Evolutionary conservation across 1,140 invertebrate genomes (phyloP), one percentile per base, ranked within the genome.

Genomic region (Pentalonia nigronervosa): DNA sequence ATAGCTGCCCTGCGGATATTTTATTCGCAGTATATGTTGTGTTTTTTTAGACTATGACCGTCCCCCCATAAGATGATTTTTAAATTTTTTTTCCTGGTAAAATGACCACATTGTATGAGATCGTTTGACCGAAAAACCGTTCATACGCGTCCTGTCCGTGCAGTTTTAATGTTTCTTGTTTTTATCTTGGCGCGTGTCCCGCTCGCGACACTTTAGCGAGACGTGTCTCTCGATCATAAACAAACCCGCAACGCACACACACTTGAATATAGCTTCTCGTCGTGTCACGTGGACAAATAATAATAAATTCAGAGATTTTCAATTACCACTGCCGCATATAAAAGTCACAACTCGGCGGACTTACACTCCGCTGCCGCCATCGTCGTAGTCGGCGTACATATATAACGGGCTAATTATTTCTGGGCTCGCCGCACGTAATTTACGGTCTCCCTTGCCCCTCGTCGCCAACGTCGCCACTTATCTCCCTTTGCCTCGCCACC

Each of bases 381-480:
- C 30, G 87, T 50, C n/a, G 50, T 50, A 88, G 48, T 34, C 86
- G 45, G 30, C 20, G 67, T 11, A 21, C 67, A 50, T 92, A 83
- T 92, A 83, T n/a, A 92, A 91, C 90, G n/a, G 60, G 67, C 90
- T 91, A 91, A 81, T 91, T 91, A 91, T 91, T 92, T 83, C n/a
- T 92, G 91, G 45, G 76, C 50, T 89, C 14, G 30, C 76, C 45
- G 14, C 67, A 83, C 30, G 91, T 92, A 47, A 92, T 92, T 92
- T 92, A 81, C 76, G 47, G 41, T 53, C 21, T 92, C n/a, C 50
- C 8, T 41, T 11, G 34, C 34, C 17, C 60, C 9, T 86, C 84
- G 83, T 86, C 87, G 9, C 20, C 48, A 21, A 89, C n/a, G n/a
- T 53, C n/a, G 11, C 86, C 47, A 88, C 86, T 88, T 88, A 88